Evolutionary conservation across 2,888 invertebrate species (phyloP), one percentile per base, ranked within the genome.

Genomic region (Ernsta delagoae): DNA sequence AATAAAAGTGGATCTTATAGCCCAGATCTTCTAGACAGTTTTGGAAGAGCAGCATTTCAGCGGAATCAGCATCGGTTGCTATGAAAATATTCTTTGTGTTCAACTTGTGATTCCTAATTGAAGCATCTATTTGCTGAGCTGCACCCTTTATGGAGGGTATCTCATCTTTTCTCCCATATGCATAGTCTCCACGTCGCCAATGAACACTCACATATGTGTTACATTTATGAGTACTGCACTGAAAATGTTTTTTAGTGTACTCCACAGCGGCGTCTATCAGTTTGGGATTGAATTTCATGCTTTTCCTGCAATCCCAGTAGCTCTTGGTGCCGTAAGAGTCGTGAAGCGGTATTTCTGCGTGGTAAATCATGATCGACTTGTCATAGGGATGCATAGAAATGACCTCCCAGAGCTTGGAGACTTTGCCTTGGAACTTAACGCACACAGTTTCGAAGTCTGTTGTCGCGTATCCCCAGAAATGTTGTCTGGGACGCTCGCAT

Each of bases 221-320:
- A 63, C 97, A 93, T 74, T 81, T 81, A 0, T 77, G 72, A 0
- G 59, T 71, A 5, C 78, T 48, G 56, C 93, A 93, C 12, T 85
- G 73, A 0, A 94, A 78, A 24, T 83, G 72, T 9, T 81, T 73
- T 0, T 70, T 61, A 0, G 89, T 84, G 83, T 96, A 99, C 9
- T 95, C 83, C 65, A 94, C 94, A 0, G 98, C 98, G 45, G 96
- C 94, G 59, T 93, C 75, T 8, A 94, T 83, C 0, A 99, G 94
- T 12, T 95, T 85, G 61, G 92, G 90, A 70, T 96, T 96, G 84
- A 99, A 99, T 76, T 97, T 94, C 98, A 99, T 98, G 79, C 99
- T 99, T 76, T 98, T 95, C 71, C 98, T 94, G 24, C 97, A 97
- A 75, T 94, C 91, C 99, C 99, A 99, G 85, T 97, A 99, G 36